Evolutionary conservation across 2,113 vertebrate genomes (phyloP).

Genomic region (Plecturocebus donacophilus): DNA sequence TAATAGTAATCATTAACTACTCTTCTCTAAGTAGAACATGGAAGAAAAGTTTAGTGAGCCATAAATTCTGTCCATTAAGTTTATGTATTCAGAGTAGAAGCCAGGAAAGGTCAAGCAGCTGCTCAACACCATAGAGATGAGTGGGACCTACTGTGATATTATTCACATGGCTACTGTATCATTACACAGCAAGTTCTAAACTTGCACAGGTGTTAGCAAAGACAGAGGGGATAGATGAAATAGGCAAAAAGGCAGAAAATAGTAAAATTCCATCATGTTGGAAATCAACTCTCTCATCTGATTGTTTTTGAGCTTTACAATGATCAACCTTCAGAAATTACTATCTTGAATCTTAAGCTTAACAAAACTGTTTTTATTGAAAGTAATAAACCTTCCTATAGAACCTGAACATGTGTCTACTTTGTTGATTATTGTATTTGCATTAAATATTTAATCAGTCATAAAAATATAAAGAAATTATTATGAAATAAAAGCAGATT

Average conservation of each 20-base stretch:
- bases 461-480: background rate
- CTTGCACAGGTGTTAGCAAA: background rate
- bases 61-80: background rate
- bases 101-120: background rate
- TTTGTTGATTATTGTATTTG: background rate
- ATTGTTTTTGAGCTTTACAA: background rate
- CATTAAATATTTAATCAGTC: background rate
- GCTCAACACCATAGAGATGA: background rate
- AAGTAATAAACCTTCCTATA: background rate
- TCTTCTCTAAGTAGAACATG: background rate
- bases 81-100: background rate
- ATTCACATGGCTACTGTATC: background rate
- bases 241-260: background rate
- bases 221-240: background rate
- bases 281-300: background rate
- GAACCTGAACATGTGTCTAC: background rate
- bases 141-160: background rate
- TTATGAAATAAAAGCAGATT: background rate
- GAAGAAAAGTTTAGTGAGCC: background rate
- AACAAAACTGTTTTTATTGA: background rate
- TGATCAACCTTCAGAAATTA: conserved; percentile 20
- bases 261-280: background rate
- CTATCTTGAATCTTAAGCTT: background rate
- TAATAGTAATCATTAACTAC: conserved; percentile 69
- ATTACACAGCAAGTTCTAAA: background rate